These are phyloP conservation scores for Dioctria rufipes DNA, from an alignment of 2,888 invertebrate genomes.

Conservation along the genomic window DNA sequence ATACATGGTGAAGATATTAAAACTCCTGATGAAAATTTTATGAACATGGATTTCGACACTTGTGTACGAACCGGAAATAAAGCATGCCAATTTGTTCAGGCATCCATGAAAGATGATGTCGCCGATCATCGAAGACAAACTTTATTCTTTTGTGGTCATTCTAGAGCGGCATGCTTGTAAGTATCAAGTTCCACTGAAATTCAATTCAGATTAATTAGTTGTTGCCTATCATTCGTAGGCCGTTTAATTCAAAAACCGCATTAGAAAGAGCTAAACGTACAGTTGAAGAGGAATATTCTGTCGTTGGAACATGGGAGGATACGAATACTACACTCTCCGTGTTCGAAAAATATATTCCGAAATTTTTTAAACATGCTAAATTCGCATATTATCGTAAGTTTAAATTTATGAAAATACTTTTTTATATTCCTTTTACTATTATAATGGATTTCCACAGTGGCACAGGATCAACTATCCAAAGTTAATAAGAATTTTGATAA, in stretches of 20 bases:
- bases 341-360: conserved; percentile 86
- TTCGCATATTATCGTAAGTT: conserved; percentile 83
- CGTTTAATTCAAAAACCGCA: conserved; percentile 87
- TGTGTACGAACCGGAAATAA: conserved; percentile 86
- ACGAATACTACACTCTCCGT: conserved; percentile 88
- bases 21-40: conserved; percentile 74
- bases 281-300: conserved; percentile 89
- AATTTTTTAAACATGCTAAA: conserved; percentile 85
- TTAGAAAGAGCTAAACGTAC: conserved; percentile 87
- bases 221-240: conserved; percentile 73
- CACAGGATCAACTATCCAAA: conserved; percentile 59
- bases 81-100: conserved; percentile 85
- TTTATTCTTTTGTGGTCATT: conserved; percentile 92
- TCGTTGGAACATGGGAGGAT: conserved; percentile 91
- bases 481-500: conserved; percentile 39
- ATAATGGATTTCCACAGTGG: conserved; percentile 63
- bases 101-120: conserved; percentile 84
- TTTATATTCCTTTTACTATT: neutral
- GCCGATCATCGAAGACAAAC: conserved; percentile 90
- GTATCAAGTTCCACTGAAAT: conserved; percentile 65
- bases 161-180: conserved; percentile 83
- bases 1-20: conserved; percentile 68
- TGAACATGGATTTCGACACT: conserved; percentile 90
- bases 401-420: neutral
- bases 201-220: neutral